Conservation (phyloP, 2,113 vertebrate species). For the Saccopteryx leptura region DNA sequence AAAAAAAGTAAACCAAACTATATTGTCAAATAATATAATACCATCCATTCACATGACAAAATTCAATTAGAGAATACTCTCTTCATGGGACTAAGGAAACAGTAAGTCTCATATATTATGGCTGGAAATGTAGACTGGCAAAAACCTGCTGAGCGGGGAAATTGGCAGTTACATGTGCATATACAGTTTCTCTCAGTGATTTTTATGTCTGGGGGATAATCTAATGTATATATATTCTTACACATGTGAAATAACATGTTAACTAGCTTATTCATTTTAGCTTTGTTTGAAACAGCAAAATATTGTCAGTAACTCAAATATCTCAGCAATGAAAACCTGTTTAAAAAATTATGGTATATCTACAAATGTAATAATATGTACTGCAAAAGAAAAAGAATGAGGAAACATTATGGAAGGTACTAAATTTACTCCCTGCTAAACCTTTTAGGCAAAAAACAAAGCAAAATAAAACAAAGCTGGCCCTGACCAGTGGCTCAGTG, state of each 20-base stretch:
- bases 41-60: background rate
- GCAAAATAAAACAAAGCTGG: no score
- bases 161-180: background rate
- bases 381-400: background rate
- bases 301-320: background rate
- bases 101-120: background rate
- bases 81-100: background rate
- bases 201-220: background rate
- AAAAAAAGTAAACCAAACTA: slow-evolving; percentile 41
- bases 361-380: background rate
- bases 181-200: background rate
- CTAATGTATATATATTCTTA: background rate
- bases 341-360: background rate
- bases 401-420: background rate
- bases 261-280: slow-evolving; percentile 46
- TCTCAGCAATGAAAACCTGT: background rate
- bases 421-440: slow-evolving; percentile 20
- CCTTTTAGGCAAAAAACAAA: background rate
- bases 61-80: background rate
- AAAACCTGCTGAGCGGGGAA: background rate
- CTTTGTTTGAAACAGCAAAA: slow-evolving; percentile 12
- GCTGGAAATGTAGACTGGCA: background rate
- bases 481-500: no score
- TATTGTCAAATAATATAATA: background rate
- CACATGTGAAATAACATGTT: background rate